These are phyloP conservation scores for Ceyx melanurus DNA, from an alignment of 2,113 vertebrate genomes.

Conservation along the genomic window DNA sequence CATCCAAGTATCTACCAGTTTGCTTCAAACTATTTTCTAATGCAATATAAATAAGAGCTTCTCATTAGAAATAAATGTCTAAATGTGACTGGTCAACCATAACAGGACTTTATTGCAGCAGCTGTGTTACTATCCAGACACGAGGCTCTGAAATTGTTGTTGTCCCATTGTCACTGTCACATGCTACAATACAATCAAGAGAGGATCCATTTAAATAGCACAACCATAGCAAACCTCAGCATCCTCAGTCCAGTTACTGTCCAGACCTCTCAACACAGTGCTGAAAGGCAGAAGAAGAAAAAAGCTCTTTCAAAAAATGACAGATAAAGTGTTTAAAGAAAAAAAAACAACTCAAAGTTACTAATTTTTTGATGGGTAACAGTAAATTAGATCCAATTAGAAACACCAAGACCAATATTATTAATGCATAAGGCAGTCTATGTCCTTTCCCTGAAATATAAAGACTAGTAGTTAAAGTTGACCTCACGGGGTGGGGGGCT, in stretches of 20 bases:
- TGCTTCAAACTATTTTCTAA: background rate
- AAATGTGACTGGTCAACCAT: background rate
- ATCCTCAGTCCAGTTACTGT: background rate
- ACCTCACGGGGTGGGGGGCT: background rate
- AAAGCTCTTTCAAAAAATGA: background rate
- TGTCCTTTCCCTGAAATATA: slow-evolving; percentile 5
- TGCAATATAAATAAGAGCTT: background rate
- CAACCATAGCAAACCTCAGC: background rate
- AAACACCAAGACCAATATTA: background rate
- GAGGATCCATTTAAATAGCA: slow-evolving; percentile 36
- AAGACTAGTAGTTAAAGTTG: slow-evolving; percentile 32
- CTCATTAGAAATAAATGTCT: background rate
- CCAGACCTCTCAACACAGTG: background rate
- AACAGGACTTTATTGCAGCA: background rate
- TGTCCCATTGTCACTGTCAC: slow-evolving; percentile 29
- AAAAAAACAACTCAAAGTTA: background rate
- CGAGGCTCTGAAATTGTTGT: background rate
- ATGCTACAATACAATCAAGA: slow-evolving; percentile 32
- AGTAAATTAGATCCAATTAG: background rate
- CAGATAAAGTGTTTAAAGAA: background rate
- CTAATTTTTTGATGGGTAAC: background rate
- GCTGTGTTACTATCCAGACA: background rate
- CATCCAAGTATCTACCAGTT: background rate
- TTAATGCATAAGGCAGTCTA: background rate
- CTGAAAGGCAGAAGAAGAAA: background rate